Evolutionary conservation across 1,140 invertebrate genomes (phyloP).

Genomic region (Rhizoglyphus robini): DNA sequence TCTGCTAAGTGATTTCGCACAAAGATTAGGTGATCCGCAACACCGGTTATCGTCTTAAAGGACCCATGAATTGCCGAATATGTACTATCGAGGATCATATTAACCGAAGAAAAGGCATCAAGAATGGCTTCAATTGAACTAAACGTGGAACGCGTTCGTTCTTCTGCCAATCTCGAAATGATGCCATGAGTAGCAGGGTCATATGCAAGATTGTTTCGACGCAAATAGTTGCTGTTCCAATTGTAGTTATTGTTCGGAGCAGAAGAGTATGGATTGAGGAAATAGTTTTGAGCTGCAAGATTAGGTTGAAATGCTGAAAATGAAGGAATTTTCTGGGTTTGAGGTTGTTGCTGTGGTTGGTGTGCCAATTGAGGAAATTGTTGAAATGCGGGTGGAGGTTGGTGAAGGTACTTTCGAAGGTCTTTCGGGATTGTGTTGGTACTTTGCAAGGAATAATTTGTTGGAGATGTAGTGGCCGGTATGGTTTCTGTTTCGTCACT

Average conservation of each 20-base stretch:
- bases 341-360: not conserved
- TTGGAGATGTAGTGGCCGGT: not conserved
- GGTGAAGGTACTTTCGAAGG: not conserved
- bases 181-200: conserved; percentile 37
- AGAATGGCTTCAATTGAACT: conserved; percentile 86
- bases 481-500: not conserved
- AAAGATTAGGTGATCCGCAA: conserved; percentile 81
- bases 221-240: not conserved
- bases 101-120: conserved; percentile 74
- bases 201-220: not conserved
- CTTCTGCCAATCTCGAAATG: conserved; percentile 72
- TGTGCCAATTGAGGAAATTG: not conserved
- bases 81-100: conserved; percentile 92
- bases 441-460: not conserved
- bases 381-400: not conserved
- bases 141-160: conserved; percentile 76
- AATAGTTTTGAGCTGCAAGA: not conserved
- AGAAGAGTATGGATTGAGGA: not conserved
- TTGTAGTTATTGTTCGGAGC: not conserved
- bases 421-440: not conserved
- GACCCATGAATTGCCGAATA: conserved; percentile 87
- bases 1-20: conserved; percentile 64
- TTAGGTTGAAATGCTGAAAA: too few relatives aligned
- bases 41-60: conserved; percentile 81
- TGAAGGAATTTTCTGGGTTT: not conserved